A percentile compares a stretch with the other conserved stretches of the same genome.
Evolutionary conservation across 2,888 invertebrate species (phyloP).

Genomic region (Lagria hirta): DNA sequence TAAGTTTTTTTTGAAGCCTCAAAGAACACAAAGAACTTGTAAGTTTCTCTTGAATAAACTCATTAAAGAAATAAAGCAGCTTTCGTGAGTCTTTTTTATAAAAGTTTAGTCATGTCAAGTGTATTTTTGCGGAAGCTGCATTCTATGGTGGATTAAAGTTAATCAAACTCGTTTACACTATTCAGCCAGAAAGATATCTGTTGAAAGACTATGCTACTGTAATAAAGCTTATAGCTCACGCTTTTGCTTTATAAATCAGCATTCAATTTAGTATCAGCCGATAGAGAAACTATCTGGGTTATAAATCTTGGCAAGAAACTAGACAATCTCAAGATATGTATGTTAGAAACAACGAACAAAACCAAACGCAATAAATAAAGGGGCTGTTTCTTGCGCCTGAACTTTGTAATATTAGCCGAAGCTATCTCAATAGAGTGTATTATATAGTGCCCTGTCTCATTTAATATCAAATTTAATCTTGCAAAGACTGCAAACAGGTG

Average conservation of each 20-base stretch:
- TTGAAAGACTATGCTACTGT: slow-evolving; percentile 1
- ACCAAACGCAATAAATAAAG: background rate
- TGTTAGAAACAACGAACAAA: background rate
- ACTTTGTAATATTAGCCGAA: slow-evolving; percentile 1
- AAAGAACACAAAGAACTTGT: too few relatives aligned
- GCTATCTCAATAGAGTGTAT: slow-evolving; percentile 4
- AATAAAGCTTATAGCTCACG: background rate
- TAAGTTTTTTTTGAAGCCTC: too few relatives aligned
- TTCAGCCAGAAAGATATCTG: slow-evolving; percentile 3
- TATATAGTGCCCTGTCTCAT: slow-evolving; percentile 7
- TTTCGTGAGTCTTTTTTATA: too few relatives aligned
- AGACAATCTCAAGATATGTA: slow-evolving; percentile 2
- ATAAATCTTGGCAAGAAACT: slow-evolving; percentile 9
- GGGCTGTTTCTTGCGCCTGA: background rate
- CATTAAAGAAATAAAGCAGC: too few relatives aligned
- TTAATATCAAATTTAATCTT: slow-evolving; percentile 5
- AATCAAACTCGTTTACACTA: slow-evolving; percentile 13
- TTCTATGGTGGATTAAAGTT: too few relatives aligned
- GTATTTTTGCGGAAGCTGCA: slow-evolving; percentile 4
- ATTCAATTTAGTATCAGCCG: slow-evolving; percentile 11
- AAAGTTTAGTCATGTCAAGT: slow-evolving; percentile 17
- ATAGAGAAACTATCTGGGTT: slow-evolving; percentile 12
- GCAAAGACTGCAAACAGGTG: slow-evolving; percentile 4
- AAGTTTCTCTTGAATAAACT: too few relatives aligned
- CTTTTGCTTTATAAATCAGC: slow-evolving; percentile 14